Evolutionary conservation across 2,113 vertebrate species (phyloP).

Genomic region (Mormoops blainvillei): DNA sequence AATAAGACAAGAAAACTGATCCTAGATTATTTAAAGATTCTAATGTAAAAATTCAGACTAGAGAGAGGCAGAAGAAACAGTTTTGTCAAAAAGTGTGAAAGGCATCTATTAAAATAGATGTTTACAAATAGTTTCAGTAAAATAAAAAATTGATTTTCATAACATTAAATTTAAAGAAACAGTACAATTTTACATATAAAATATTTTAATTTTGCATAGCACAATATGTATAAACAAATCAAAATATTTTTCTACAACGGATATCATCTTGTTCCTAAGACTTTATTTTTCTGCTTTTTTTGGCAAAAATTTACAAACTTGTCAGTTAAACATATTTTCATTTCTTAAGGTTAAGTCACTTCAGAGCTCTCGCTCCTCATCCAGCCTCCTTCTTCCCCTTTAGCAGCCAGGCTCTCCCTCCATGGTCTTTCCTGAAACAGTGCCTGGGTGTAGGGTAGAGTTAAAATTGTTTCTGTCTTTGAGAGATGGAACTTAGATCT

Average conservation of each 20-base stretch:
- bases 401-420: not conserved
- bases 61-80: not conserved
- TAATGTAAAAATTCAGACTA: not conserved
- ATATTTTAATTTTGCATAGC: not conserved
- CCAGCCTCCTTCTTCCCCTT: not conserved
- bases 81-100: not conserved
- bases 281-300: not conserved
- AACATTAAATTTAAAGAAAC: not conserved
- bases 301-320: not conserved
- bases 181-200: not conserved
- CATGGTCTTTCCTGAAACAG: not conserved
- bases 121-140: not conserved
- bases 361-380: not conserved
- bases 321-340: not conserved
- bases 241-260: not conserved
- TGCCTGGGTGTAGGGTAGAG: not conserved
- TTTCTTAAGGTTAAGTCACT: not conserved
- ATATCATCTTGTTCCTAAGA: not conserved
- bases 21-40: not conserved
- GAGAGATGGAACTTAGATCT: not conserved
- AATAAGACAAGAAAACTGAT: not conserved
- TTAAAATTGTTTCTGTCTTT: not conserved
- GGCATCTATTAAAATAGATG: not conserved
- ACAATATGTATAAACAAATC: not conserved
- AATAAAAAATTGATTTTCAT: not conserved